Conservation (phyloP, 2,113 vertebrate species). For the Vicugna pacos region DNA sequence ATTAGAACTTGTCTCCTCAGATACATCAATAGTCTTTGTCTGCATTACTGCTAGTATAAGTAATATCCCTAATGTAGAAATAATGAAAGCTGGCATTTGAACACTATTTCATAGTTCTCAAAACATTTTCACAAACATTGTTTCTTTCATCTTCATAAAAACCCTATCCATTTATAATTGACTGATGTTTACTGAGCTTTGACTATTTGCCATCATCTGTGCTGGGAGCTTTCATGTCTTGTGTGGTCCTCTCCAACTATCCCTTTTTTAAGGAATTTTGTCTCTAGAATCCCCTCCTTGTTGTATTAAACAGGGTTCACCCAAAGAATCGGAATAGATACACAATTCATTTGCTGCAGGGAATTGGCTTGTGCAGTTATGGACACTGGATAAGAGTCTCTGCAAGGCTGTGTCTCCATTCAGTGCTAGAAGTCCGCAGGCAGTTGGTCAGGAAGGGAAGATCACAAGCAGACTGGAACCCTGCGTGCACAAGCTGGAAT, state of each 20-base stretch:
- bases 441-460: not conserved
- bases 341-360: not conserved
- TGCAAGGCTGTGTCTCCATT: not conserved
- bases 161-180: not conserved
- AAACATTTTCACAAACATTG: not conserved
- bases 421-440: not conserved
- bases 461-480: not conserved
- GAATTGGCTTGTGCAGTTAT: not conserved
- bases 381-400: not conserved
- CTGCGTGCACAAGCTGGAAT: not conserved
- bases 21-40: not conserved
- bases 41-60: not conserved
- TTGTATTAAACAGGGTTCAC: not conserved
- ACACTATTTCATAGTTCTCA: not conserved
- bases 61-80: not conserved
- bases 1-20: not conserved
- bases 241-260: not conserved
- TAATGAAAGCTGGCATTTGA: not conserved
- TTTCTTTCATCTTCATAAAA: not conserved
- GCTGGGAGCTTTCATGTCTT: not conserved
- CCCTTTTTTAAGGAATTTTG: not conserved
- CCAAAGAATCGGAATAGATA: not conserved
- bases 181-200: not conserved
- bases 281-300: not conserved
- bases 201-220: not conserved